Evolutionary conservation across 2,888 invertebrate genomes (phyloP).

Genomic region (Baccha elongata): DNA sequence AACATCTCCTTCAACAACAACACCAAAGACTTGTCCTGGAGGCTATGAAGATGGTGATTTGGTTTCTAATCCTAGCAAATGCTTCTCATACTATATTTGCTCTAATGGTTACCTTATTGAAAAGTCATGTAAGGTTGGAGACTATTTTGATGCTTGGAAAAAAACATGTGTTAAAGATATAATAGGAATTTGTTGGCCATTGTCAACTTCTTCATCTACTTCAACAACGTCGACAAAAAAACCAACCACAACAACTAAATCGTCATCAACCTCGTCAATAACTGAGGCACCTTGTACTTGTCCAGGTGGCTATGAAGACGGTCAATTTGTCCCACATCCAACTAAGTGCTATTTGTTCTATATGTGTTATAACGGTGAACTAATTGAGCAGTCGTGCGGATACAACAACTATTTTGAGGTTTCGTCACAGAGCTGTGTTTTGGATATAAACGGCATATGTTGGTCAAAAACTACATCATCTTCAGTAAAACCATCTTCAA

Average conservation of each 20-base stretch:
- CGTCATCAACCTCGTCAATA: slow-evolving; percentile 4
- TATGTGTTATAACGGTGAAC: slow-evolving; percentile 75
- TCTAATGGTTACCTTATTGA: slow-evolving; percentile 72
- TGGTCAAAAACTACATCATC: not conserved
- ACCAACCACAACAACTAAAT: slow-evolving; percentile 1
- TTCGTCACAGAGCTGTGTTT: not conserved
- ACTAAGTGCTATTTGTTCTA: slow-evolving; percentile 76
- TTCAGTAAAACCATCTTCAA: not conserved
- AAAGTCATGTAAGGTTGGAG: slow-evolving; percentile 69
- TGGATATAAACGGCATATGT: not conserved
- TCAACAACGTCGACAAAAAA: not conserved
- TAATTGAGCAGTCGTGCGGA: slow-evolving; percentile 60
- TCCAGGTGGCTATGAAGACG: slow-evolving; percentile 54
- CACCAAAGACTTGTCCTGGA: not conserved
- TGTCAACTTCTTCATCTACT: not conserved
- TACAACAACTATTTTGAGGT: slow-evolving; percentile 75
- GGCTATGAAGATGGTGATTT: slow-evolving; percentile 36
- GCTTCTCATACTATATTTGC: slow-evolving; percentile 74
- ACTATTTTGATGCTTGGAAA: slow-evolving; percentile 67
- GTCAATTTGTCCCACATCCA: slow-evolving; percentile 75
- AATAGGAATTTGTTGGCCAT: slow-evolving; percentile 45
- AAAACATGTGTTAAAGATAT: slow-evolving; percentile 35
- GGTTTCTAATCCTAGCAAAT: slow-evolving; percentile 49
- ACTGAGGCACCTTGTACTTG: slow-evolving; percentile 5
- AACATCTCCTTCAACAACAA: not conserved